Base-by-base conservation (phyloP, 2,888 invertebrate genomes). In the Rotaria sp. region DNA sequence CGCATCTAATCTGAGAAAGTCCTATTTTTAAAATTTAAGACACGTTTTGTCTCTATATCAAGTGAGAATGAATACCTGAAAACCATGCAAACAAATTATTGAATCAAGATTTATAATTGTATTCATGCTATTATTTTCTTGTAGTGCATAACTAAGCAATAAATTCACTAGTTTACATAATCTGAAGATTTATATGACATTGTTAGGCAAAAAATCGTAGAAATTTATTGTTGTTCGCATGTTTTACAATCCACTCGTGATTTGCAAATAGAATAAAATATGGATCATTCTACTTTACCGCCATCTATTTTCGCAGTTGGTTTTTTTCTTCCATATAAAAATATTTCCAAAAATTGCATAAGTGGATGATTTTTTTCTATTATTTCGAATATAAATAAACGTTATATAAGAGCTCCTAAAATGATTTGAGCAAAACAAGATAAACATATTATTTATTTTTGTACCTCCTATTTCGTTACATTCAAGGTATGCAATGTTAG, bases 391-490 rank as follows among this genome's bases (percentile, higher is more conserved):
- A 24, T 1, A 24, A 52, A 52, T 24, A 67, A 38, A 67, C 35
- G 3, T 4, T 52, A 5, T 1, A 26, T 55, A 24, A 10, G 10
- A 26, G 2, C 3, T 8, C 0, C 7, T 55, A 55, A 24, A 26
- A 55, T 55, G 26, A 35, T 67, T 67, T 67, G 26, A 67, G 67
- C 1, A 67, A 10, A 21, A 21, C 2, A 38, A 67, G 21, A 38
- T 67, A 35, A 21, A 67, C 67, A 67, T 67, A 67, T 67, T 35
- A 67, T 67, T 67, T 67, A 67, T 67, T 67, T 67, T 67, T 15
- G 67, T 67, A 67, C 67, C 67, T 67, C 67, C 67, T 67, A 38
- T 67, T 67, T 67, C 67, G 67, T 67, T 67, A 67, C 35, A 67
- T 35, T 35, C 35, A 67, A 67, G 67, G 67, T 67, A 18, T 67